These are phyloP conservation scores for Brachionus calyciflorus DNA, from an alignment of 1,140 invertebrate species.

Conservation along the genomic window DNA sequence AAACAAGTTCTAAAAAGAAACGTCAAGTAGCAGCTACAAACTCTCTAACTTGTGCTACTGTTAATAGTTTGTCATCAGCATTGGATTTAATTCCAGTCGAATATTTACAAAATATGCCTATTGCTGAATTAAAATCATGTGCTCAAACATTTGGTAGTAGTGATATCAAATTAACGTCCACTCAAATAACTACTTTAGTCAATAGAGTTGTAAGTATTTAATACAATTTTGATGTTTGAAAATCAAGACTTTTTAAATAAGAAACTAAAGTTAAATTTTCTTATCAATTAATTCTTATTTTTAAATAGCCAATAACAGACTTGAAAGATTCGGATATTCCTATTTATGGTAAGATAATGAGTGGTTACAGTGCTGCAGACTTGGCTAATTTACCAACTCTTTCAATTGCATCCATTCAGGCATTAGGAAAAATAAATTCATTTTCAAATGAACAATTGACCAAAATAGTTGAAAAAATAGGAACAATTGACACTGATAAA, in stretches of 20 bases:
- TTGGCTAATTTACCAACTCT: neutral
- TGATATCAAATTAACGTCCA: neutral
- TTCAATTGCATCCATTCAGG: neutral
- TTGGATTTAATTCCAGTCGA: neutral
- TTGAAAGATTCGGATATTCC: neutral
- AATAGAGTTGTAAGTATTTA: neutral
- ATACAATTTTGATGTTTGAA: neutral
- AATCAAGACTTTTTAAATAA: too few relatives aligned
- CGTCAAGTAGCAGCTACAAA: neutral
- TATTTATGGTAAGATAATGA: neutral
- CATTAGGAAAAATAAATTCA: conserved; percentile 1
- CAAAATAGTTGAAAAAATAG: neutral
- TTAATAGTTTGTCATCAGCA: neutral
- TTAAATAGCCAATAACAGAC: neutral
- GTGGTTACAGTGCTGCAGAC: neutral
- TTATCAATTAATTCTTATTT: neutral
- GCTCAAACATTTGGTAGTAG: neutral
- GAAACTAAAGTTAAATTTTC: neutral
- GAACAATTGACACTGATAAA: neutral
- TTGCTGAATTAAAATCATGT: neutral
- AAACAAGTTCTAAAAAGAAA: neutral
- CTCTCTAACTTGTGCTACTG: neutral
- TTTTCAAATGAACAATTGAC: neutral
- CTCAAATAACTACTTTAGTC: neutral
- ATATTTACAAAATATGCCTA: neutral